Percentiles rank a stretch among this genome's conserved stretches.
These are phyloP conservation scores for Diplodus puntazzo DNA, from an alignment of 2,797 vertebrate species.

Conservation along the genomic window DNA sequence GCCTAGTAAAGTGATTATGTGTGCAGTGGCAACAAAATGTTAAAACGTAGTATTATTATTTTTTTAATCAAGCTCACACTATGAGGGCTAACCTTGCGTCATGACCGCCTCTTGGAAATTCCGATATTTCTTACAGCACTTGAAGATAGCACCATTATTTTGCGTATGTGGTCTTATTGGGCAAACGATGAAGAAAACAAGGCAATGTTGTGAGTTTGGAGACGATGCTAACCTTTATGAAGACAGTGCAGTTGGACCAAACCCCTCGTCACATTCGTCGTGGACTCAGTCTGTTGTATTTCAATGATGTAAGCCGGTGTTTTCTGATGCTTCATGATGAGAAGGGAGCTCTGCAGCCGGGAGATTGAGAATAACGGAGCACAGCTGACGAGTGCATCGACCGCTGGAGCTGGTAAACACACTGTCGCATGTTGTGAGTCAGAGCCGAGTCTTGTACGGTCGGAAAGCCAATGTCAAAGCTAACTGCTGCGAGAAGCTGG, in stretches of 20 bases:
- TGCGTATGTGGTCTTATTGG: constrained; percentile 38
- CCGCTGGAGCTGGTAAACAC: constrained; percentile 53
- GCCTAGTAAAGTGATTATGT: accelerated
- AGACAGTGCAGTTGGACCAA: neutral
- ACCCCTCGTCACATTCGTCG: accelerated
- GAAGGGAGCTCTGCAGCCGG: constrained; percentile 31
- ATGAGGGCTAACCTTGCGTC: no score
- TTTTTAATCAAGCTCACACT: no score
- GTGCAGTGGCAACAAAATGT: neutral
- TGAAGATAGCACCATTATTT: constrained; percentile 55
- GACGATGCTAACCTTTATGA: constrained; percentile 34
- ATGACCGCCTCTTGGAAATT: neutral
- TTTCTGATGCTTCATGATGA: constrained; percentile 45
- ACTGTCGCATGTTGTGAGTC: constrained; percentile 40
- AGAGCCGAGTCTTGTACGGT: constrained; percentile 4
- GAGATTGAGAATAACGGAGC: constrained; percentile 51
- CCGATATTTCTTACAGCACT: neutral
- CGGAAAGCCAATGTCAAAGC: constrained; percentile 15
- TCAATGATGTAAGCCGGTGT: constrained; percentile 32
- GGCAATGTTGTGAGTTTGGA: constrained; percentile 41
- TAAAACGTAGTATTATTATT: neutral
- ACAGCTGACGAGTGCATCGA: constrained; percentile 43
- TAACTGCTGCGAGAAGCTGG: neutral
- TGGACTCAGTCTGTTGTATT: neutral
- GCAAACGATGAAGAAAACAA: constrained; percentile 57